Conservation (phyloP, 2,888 invertebrate genomes). For the Athalia cordata region DNA sequence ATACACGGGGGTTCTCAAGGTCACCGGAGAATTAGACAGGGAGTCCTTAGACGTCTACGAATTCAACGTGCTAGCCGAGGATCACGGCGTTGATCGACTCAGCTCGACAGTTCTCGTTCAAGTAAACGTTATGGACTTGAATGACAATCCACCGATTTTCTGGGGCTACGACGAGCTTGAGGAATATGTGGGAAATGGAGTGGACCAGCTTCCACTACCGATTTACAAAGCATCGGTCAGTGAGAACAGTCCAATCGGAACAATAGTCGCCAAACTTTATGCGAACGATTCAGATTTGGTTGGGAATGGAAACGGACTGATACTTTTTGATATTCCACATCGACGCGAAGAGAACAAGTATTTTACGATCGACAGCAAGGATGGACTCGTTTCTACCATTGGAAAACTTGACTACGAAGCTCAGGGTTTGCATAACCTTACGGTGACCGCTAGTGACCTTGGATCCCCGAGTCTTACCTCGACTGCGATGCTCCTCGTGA, state of each 20-base stretch:
- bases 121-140: slow-evolving; percentile 87
- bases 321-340: slow-evolving; percentile 85
- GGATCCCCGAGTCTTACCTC: slow-evolving; percentile 89
- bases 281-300: slow-evolving; percentile 91
- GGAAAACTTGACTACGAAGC: slow-evolving; percentile 84
- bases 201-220: slow-evolving; percentile 74
- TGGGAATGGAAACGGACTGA: slow-evolving; percentile 91
- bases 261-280: slow-evolving; percentile 83
- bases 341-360: slow-evolving; percentile 76
- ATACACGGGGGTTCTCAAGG: slow-evolving; percentile 81
- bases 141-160: slow-evolving; percentile 89
- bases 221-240: slow-evolving; percentile 85
- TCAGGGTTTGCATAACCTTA: slow-evolving; percentile 82
- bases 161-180: slow-evolving; percentile 83
- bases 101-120: slow-evolving; percentile 86
- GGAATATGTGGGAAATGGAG: slow-evolving; percentile 72
- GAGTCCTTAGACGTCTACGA: slow-evolving; percentile 83
- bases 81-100: slow-evolving; percentile 81
- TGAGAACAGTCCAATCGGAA: slow-evolving; percentile 85
- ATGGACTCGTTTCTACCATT: slow-evolving; percentile 87
- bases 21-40: slow-evolving; percentile 86
- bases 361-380: slow-evolving; percentile 90
- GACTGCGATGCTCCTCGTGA: slow-evolving; percentile 83
- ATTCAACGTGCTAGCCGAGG: slow-evolving; percentile 83
- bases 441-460: slow-evolving; percentile 88